A percentile compares a stretch with the other conserved stretches of the same genome.
Conservation (phyloP, 2,888 invertebrate species). For the Chloroclystis v-ata region DNA sequence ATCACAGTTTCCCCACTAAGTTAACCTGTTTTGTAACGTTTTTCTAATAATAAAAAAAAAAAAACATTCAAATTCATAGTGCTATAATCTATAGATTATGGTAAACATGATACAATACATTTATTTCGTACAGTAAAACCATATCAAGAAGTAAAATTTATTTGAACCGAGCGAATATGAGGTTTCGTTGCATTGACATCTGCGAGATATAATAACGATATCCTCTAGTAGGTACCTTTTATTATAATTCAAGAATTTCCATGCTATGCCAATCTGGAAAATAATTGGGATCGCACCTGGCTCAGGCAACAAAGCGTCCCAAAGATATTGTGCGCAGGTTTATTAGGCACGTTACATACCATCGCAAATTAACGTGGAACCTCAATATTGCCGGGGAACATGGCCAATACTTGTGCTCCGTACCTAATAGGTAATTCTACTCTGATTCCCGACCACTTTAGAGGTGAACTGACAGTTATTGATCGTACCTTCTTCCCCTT, state of each 20-base stretch:
- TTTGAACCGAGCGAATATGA: too few relatives aligned
- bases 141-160: too few relatives aligned
- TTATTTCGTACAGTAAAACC: too few relatives aligned
- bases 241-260: slow-evolving; percentile 35
- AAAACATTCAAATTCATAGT: too few relatives aligned
- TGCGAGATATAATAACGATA: not conserved
- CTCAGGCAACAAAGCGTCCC: slow-evolving; percentile 48
- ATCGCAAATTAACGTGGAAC: slow-evolving; percentile 58
- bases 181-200: too few relatives aligned
- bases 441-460: slow-evolving; percentile 42
- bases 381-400: slow-evolving; percentile 48
- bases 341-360: slow-evolving; percentile 52
- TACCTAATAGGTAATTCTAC: slow-evolving; percentile 55
- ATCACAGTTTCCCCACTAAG: too few relatives aligned
- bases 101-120: too few relatives aligned
- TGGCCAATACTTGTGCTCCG: slow-evolving; percentile 41
- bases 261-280: slow-evolving; percentile 51
- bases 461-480: slow-evolving; percentile 57
- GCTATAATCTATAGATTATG: too few relatives aligned
- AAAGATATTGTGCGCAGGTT: slow-evolving; percentile 53
- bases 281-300: slow-evolving; percentile 56
- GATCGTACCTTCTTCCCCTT: slow-evolving; percentile 31
- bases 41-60: too few relatives aligned
- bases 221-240: too few relatives aligned
- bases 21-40: too few relatives aligned